Evolutionary conservation across 2,797 vertebrate genomes (phyloP).

Genomic region (Sebastolobus altivelis): DNA sequence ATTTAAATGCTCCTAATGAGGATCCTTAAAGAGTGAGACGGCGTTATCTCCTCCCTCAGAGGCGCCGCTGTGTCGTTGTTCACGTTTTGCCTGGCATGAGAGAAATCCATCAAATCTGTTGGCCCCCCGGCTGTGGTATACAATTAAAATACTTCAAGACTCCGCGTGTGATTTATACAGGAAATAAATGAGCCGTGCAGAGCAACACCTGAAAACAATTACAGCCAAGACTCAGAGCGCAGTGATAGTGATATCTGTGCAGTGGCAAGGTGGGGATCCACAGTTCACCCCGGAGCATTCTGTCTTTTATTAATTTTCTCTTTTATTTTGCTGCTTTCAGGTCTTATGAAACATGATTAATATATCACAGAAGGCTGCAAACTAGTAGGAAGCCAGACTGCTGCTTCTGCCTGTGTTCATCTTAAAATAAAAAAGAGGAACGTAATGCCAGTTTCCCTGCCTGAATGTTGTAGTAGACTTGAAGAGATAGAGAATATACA

Average conservation of each 20-base stretch:
- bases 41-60: slow-evolving; percentile 55
- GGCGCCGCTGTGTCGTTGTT: slow-evolving; percentile 46
- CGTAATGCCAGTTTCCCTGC: neutral
- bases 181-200: slow-evolving; percentile 81
- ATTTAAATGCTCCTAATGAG: slow-evolving; percentile 67
- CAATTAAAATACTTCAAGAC: slow-evolving; percentile 63
- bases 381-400: slow-evolving; percentile 27
- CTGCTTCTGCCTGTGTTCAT: slow-evolving; percentile 12
- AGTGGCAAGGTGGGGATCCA: slow-evolving; percentile 11
- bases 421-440: neutral
- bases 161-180: slow-evolving; percentile 71
- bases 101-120: slow-evolving; percentile 58
- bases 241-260: slow-evolving; percentile 56
- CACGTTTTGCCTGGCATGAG: slow-evolving; percentile 31
- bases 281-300: slow-evolving; percentile 25
- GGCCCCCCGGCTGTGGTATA: slow-evolving; percentile 36
- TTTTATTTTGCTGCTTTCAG: slow-evolving; percentile 40
- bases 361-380: slow-evolving; percentile 31
- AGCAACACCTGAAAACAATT: slow-evolving; percentile 84
- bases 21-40: slow-evolving; percentile 50
- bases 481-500: neutral
- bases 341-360: slow-evolving; percentile 53
- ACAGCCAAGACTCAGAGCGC: slow-evolving; percentile 67
- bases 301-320: slow-evolving; percentile 42
- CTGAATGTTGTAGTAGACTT: neutral